Conservation (phyloP, 2,113 vertebrate species). For the Bambusicola thoracicus region DNA sequence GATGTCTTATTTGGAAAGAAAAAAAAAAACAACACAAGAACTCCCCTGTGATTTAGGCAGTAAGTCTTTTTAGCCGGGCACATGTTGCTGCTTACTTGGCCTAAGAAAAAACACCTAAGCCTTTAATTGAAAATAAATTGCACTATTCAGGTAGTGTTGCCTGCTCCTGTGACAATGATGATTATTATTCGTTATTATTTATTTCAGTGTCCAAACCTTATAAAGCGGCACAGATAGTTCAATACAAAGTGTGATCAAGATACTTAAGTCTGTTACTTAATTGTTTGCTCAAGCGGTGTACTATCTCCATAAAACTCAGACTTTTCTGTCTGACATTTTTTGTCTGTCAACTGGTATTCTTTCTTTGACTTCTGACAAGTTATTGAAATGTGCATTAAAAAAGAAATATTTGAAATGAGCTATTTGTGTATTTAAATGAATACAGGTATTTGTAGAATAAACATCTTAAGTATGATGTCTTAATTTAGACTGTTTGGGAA, state of each 20-base stretch:
- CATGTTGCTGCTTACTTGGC: background rate
- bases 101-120: background rate
- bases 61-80: background rate
- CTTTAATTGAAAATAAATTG: background rate
- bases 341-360: background rate
- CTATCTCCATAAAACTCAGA: background rate
- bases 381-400: too few species aligned
- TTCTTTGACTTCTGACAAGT: background rate
- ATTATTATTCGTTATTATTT: background rate
- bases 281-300: background rate
- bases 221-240: background rate
- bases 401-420: background rate
- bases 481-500: conserved; percentile 50
- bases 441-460: conserved; percentile 32
- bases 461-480: conserved; percentile 19
- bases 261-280: background rate
- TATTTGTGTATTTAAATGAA: background rate
- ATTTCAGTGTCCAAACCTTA: rapidly evolving
- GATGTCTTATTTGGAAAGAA: background rate
- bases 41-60: background rate
- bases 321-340: background rate
- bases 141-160: background rate
- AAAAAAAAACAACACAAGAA: too few species aligned
- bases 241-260: background rate
- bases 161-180: background rate